phyloP scores from a whole-genome alignment of 2,797 vertebrate species.

The Limosa lapponica region DNA sequence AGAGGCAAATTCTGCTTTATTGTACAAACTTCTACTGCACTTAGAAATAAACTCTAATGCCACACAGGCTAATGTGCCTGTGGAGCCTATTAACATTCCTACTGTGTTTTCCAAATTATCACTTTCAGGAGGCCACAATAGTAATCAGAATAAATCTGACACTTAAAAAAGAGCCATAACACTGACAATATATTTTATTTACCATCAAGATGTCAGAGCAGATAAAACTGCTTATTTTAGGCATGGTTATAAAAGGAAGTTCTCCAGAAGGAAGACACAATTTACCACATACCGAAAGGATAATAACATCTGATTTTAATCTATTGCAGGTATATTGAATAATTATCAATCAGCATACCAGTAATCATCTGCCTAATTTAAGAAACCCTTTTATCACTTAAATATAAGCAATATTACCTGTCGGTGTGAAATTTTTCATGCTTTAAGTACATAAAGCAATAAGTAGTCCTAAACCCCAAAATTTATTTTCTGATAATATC shows the following conservation, averaged over 20 bases:
- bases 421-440: background rate
- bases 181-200: background rate
- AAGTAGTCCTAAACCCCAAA: background rate
- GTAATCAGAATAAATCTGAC: background rate
- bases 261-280: background rate
- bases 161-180: background rate
- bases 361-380: background rate
- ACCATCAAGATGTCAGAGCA: background rate
- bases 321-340: background rate
- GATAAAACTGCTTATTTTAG: constrained; percentile 5
- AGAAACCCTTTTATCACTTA: background rate
- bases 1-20: background rate
- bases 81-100: background rate
- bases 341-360: background rate
- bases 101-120: background rate
- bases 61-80: background rate
- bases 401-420: background rate
- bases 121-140: background rate
- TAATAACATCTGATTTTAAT: background rate
- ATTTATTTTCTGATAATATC: background rate
- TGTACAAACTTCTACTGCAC: background rate
- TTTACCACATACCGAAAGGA: background rate
- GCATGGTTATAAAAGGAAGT: background rate
- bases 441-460: background rate
- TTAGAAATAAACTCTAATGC: background rate